Base-by-base conservation (phyloP, 1,140 invertebrate genomes). In the Anadara kagoshimensis region DNA sequence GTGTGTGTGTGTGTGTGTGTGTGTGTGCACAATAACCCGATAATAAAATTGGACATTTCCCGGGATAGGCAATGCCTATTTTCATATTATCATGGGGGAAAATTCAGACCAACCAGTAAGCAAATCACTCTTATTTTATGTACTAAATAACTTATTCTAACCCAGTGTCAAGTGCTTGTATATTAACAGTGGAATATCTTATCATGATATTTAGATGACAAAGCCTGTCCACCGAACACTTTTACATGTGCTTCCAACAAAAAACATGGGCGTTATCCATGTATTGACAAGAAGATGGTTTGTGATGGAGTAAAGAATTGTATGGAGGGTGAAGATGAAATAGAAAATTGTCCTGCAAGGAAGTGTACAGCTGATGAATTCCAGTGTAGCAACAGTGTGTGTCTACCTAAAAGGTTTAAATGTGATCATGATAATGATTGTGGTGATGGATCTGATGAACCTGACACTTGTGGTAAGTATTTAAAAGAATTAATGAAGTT, bases 221-320 rank as follows among this genome's bases (percentile, higher is more conserved):
- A 73, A 53, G 76, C 80, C 0, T 87, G 85, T 44, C 81, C 79
- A 7, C 71, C 78, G 0, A 76, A 83, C 76, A 80, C 78, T 5
- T 86, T 87, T 53, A 80, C 78, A 2, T 87, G 84, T 71, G 47
- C 76, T 65, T 85, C 84, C 51, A 95, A 95, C 83, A 87, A 89
- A 0, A 94, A 94, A 82, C 92, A 93, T 36, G 90, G 89, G 47
- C 90, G 87, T 2, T 81, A 81, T 16, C 86, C 88, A 16, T 90
- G 90, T 73, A 86, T 90, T 45, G 83, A 83, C 18, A 44, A 69
- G 10, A 36, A 69, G 0, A 75, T 81, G 61, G 78, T 87, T 7
- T 91, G 90, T 80, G 88, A 91, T 73, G 88, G 89, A 3, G 77
- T 85, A 12, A 78, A 76, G 5, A 83, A 88, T 69, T 88, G 86